Percentiles rank a stretch among this genome's conserved stretches.
These are phyloP conservation scores for Monopterus albus DNA, from an alignment of 2,113 vertebrate species.

Conservation along the genomic window DNA sequence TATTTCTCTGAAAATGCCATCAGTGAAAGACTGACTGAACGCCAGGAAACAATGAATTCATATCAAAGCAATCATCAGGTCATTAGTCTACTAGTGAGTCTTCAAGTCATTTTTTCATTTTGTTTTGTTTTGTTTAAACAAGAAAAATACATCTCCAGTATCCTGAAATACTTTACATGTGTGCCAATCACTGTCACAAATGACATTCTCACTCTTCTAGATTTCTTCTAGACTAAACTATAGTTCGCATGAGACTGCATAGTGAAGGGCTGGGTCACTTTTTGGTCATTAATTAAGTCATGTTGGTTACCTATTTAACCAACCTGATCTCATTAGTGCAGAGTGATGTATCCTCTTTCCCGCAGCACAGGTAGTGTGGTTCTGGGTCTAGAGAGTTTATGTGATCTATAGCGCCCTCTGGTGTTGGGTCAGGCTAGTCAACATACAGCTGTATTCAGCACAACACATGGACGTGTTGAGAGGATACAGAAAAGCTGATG, in stretches of 20 bases:
- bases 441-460: neutral
- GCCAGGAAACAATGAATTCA: conserved; percentile 8
- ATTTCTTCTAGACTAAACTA: neutral
- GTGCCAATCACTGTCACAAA: neutral
- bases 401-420: conserved; percentile 63
- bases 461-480: no score
- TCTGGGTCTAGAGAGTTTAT: neutral
- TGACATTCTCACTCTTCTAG: no score
- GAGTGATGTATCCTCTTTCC: neutral
- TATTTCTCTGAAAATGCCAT: conserved; percentile 36
- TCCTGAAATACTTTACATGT: neutral
- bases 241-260: no score
- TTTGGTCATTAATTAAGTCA: neutral
- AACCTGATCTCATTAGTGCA: neutral
- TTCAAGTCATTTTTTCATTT: no score
- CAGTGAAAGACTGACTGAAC: neutral
- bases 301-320: neutral
- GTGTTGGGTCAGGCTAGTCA: conserved; percentile 32
- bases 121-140: no score
- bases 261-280: no score
- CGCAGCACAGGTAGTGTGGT: neutral
- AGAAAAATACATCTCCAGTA: neutral
- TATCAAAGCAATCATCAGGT: neutral
- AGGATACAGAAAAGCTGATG: no score
- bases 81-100: neutral